Base-by-base conservation (phyloP, 2,888 invertebrate genomes). In the Lepidocyrtoides sp. region DNA sequence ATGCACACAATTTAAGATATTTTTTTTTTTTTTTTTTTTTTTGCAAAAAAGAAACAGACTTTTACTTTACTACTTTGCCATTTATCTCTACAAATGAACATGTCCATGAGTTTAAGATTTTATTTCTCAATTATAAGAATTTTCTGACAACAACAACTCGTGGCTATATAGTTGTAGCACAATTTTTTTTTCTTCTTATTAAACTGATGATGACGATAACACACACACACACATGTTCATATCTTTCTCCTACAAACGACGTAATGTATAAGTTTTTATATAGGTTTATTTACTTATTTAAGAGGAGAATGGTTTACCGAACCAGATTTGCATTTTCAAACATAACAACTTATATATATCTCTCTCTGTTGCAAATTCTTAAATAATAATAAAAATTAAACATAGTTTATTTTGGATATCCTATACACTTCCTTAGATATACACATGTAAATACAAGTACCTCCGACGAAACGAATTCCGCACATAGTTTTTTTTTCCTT, bases 81-180 rank as follows among this genome's bases (percentile, higher is more conserved):
- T 89, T 83, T 91, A 88, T 91, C 77, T 88, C 91, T 91, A 91
- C 91, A 44, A 88, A 91, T 91, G 91, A 91, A 91, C 91, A 91
- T 91, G 88, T 88, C 91, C 91, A 84, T 91, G 91, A 91, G 91
- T 91, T 91, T 83, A 91, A 91, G 91, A 91, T 83, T 91, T 91
- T 91, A 88, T 91, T 91, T 89, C 60, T 69, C 57, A 44, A 41
- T 81, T 75, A 69, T 90, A 72, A 81, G 66, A 77, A 44, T 79
- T n/a, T n/a, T 84, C 66, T 91, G 88, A 84, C 91, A 91, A 88
- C 87, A 87, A 91, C 87, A 91, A 91, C 82, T 91, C 87, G 82
- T 79, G 82, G 63, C 91, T 86, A 90, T 36, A 57, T 75, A 89
- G 36, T 90, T 87, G 82, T 91, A 91, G 86, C 82, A 91, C 91